These are phyloP conservation scores for Dasypogon diadema DNA, from an alignment of 2,888 invertebrate species.

Conservation along the genomic window DNA sequence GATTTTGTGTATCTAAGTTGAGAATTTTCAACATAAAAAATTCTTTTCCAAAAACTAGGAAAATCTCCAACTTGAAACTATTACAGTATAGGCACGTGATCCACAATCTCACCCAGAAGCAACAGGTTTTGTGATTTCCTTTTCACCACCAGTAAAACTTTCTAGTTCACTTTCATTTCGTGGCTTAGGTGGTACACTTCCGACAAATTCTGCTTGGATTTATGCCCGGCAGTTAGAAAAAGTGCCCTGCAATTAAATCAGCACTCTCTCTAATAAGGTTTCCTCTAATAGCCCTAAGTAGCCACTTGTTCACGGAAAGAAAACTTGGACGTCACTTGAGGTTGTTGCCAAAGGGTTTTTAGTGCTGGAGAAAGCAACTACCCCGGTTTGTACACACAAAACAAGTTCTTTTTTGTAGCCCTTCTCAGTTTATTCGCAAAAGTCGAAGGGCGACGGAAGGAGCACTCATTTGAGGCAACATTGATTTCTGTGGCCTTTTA, in stretches of 20 bases:
- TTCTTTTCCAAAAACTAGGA: no score
- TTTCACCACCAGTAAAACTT: no score
- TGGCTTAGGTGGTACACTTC: no score
- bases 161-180: no score
- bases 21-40: no score
- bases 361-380: neutral
- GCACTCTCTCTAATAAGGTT: slow-evolving; percentile 17
- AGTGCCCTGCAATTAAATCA: slow-evolving; percentile 10
- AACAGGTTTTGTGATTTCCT: no score
- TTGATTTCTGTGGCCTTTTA: neutral
- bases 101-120: no score
- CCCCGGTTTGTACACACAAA: no score
- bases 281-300: neutral
- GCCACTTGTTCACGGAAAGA: neutral
- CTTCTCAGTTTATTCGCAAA: neutral
- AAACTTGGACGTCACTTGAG: slow-evolving; percentile 2
- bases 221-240: neutral
- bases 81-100: no score
- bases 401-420: no score
- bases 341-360: neutral
- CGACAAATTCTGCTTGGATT: neutral
- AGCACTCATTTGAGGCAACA: neutral
- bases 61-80: no score
- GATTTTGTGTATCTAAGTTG: no score
- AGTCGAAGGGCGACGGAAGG: neutral